These are phyloP conservation scores for Phasia obesa DNA, from an alignment of 2,888 invertebrate genomes.

Conservation along the genomic window DNA sequence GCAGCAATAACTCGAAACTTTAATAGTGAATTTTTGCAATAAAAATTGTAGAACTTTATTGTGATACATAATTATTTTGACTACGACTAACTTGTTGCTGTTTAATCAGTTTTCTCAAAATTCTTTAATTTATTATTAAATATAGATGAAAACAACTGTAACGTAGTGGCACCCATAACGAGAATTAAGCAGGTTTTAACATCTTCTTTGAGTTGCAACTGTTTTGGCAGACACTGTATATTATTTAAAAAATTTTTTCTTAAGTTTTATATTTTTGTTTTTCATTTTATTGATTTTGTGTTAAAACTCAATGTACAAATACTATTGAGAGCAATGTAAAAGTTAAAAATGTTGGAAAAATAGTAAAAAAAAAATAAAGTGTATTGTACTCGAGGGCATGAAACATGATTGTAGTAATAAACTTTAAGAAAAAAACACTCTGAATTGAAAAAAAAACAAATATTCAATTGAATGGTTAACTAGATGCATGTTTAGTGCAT, in stretches of 20 bases:
- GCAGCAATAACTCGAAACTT: no score
- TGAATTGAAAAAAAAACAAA: constrained; percentile 20
- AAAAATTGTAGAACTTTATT: no score
- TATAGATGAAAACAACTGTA: no score
- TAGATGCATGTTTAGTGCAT: background rate
- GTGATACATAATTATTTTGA: no score
- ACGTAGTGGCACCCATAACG: no score
- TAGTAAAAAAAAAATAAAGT: background rate
- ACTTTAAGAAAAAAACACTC: background rate
- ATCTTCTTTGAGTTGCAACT: no score
- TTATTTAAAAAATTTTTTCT: background rate
- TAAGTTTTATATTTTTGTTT: background rate
- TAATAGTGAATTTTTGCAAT: no score
- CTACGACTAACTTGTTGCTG: no score
- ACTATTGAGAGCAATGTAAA: constrained; percentile 26
- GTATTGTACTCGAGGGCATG: constrained; percentile 14
- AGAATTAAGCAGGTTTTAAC: no score
- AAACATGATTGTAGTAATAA: constrained; percentile 3
- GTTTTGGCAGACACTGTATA: background rate
- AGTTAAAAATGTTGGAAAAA: constrained; percentile 35
- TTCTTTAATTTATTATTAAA: no score
- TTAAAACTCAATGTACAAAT: constrained; percentile 31
- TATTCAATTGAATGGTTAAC: constrained; percentile 41
- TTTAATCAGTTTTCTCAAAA: no score
- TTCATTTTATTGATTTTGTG: constrained; percentile 49